Evolutionary conservation across 2,113 vertebrate species (phyloP).

Genomic region (Oxyruncus cristatus): DNA sequence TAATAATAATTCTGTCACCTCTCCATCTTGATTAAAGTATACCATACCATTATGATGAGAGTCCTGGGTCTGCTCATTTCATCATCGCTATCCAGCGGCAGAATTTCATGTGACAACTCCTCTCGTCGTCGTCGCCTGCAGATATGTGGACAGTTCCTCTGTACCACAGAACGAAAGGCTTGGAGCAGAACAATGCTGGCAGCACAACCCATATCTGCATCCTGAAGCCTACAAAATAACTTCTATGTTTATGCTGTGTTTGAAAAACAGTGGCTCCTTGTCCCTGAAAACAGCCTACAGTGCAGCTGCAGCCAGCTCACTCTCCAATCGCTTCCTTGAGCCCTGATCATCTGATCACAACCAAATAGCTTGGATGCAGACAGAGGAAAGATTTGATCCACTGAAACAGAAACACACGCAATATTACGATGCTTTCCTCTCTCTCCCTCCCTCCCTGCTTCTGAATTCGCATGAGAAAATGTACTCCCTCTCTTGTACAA

Average conservation of each 20-base stretch:
- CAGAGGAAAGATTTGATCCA: slow-evolving; percentile 80
- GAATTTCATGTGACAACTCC: slow-evolving; percentile 86
- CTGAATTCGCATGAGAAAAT: slow-evolving; percentile 46
- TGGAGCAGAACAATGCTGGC: slow-evolving; percentile 93
- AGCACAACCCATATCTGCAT: slow-evolving; percentile 94
- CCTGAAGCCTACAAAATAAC: slow-evolving; percentile 84
- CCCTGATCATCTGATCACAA: slow-evolving; percentile 91
- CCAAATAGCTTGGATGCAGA: slow-evolving; percentile 82
- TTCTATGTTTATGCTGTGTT: slow-evolving; percentile 83
- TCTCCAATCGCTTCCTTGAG: slow-evolving; percentile 86
- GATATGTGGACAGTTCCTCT: slow-evolving; percentile 91
- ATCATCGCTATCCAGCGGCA: slow-evolving; percentile 86
- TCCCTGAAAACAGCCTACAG: slow-evolving; percentile 83
- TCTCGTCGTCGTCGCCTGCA: slow-evolving; percentile 84
- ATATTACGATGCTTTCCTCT: slow-evolving; percentile 21
- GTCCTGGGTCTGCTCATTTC: slow-evolving; percentile 86
- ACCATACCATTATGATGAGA: slow-evolving; percentile 91
- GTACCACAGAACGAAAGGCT: slow-evolving; percentile 90
- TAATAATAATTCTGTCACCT: neutral
- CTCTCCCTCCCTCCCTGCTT: neutral
- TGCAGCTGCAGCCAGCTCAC: slow-evolving; percentile 90
- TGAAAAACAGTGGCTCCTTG: slow-evolving; percentile 91
- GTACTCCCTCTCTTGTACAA: slow-evolving; percentile 32
- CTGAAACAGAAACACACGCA: slow-evolving; percentile 65
- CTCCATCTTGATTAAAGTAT: neutral